A percentile compares a stretch with the other conserved stretches of the same genome.
Conservation (phyloP, 37 sponge, comb jelly and placozoan genomes). For the Oopsacas minuta region DNA sequence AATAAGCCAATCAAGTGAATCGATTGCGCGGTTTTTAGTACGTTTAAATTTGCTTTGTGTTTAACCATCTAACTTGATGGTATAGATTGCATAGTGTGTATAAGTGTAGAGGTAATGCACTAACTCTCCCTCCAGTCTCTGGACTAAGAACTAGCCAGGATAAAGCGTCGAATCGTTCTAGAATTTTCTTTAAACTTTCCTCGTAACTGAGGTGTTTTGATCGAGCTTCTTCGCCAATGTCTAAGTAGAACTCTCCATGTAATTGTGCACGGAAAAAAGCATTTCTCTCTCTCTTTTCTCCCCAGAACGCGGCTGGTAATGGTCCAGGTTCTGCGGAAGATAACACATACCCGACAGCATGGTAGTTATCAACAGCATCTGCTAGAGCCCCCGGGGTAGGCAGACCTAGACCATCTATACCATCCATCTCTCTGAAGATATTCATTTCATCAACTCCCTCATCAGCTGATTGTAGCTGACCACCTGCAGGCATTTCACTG, state of each 20-base stretch:
- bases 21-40: not conserved
- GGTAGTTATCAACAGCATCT: not conserved
- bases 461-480: not conserved
- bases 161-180: not conserved
- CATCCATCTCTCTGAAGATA: not conserved
- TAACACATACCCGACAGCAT: slow-evolving; percentile 1
- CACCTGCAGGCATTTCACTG: not conserved
- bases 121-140: not conserved
- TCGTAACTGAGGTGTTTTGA: not conserved
- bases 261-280: not conserved
- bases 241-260: not conserved
- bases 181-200: not conserved
- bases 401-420: not conserved
- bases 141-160: not conserved
- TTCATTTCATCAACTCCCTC: not conserved
- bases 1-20: not conserved
- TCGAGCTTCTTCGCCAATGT: not conserved
- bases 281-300: not conserved
- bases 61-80: not conserved
- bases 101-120: not conserved
- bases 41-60: not conserved
- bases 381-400: not conserved
- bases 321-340: not conserved
- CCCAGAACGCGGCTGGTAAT: not conserved
- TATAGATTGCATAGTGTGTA: slow-evolving; percentile 10